Conservation (phyloP, 92 coral and sea anemone species). For the Phenganax stokvisi region DNA sequence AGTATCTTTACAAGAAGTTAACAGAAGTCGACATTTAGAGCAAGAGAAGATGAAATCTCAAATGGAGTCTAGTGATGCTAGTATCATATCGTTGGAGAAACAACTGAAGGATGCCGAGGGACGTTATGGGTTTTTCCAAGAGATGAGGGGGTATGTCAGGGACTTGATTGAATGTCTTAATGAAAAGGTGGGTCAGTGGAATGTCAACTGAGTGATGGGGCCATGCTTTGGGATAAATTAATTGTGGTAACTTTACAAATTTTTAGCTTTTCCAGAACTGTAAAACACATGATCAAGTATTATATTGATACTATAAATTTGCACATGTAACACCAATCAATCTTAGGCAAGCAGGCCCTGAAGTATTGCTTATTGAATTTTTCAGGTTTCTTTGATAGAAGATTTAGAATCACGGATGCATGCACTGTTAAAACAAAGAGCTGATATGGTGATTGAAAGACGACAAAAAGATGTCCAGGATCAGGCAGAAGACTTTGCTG, state of each 20-base stretch:
- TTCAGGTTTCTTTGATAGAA: constrained; percentile 71
- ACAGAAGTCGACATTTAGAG: constrained; percentile 75
- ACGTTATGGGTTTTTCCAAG: constrained; percentile 88
- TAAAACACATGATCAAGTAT: background rate
- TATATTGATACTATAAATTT: background rate
- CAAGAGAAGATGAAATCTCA: constrained; percentile 69
- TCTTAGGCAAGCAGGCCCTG: too few relatives aligned
- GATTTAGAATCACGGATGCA: constrained; percentile 70
- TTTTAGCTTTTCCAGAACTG: constrained; percentile 1
- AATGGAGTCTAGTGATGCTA: constrained; percentile 65
- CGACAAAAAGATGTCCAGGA: constrained; percentile 90
- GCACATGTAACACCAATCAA: too few relatives aligned
- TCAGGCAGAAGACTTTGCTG: constrained; percentile 79
- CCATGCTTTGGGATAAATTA: background rate
- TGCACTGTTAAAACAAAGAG: constrained; percentile 68
- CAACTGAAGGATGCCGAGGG: constrained; percentile 79
- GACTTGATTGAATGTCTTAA: constrained; percentile 99
- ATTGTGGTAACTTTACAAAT: too few relatives aligned
- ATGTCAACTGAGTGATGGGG: constrained; percentile 8
- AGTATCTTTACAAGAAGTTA: constrained; percentile 70
- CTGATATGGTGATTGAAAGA: constrained; percentile 74
- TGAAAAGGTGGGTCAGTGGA: constrained; percentile 95
- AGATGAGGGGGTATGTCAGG: constrained; percentile 99
- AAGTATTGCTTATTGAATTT: background rate
- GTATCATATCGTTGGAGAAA: constrained; percentile 59